Conservation (phyloP, 2,888 invertebrate species). For the Alloscopus bannaensis region DNA sequence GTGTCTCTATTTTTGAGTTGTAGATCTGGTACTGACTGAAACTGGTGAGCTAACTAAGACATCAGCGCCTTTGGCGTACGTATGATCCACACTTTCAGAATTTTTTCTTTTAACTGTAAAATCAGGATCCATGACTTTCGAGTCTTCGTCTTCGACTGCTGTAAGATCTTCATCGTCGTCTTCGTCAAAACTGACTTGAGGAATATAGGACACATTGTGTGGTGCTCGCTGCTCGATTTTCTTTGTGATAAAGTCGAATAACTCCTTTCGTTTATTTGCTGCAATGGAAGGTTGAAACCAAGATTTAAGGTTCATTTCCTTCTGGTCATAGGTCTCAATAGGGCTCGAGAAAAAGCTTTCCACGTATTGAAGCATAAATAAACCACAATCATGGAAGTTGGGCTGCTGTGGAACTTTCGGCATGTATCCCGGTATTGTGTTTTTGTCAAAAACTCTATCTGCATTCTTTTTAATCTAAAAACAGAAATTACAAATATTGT, state of each 20-base stretch:
- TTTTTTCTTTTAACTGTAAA: constrained; percentile 13
- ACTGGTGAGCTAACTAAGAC: too few relatives aligned
- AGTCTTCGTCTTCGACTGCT: constrained; percentile 18
- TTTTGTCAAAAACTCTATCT: constrained; percentile 85
- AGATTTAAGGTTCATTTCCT: constrained; percentile 81
- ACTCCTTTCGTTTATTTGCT: constrained; percentile 89
- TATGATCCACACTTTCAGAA: constrained; percentile 36
- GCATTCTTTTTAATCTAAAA: constrained; percentile 79
- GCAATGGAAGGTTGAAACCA: constrained; percentile 85
- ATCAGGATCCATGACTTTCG: too few relatives aligned
- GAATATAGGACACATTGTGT: constrained; percentile 59
- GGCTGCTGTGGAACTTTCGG: constrained; percentile 98
- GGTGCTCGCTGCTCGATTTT: constrained; percentile 84
- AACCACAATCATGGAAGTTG: constrained; percentile 97
- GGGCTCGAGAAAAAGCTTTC: constrained; percentile 90
- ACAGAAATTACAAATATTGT: background rate
- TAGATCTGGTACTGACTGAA: too few relatives aligned
- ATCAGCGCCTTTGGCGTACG: constrained; percentile 13
- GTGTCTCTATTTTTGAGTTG: too few relatives aligned
- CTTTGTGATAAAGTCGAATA: constrained; percentile 85
- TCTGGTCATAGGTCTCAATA: constrained; percentile 13
- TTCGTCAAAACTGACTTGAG: constrained; percentile 54
- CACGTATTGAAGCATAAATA: constrained; percentile 96
- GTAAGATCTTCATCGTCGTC: constrained; percentile 24
- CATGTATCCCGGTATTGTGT: constrained; percentile 89